phyloP scores from a whole-genome alignment of 2,113 vertebrate species.

The Coracopsis vasa region DNA sequence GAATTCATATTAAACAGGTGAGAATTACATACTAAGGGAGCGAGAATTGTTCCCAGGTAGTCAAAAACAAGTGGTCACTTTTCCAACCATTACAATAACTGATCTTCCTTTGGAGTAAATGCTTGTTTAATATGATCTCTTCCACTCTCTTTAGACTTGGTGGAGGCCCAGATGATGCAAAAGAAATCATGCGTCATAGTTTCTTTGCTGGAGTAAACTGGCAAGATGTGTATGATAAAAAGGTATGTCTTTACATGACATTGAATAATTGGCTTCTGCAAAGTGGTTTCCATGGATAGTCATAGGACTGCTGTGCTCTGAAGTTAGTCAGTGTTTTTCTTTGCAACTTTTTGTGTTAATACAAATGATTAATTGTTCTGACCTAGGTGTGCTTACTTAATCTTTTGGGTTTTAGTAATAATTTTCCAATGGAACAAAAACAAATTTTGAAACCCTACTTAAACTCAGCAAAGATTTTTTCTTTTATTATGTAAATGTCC shows the following conservation, averaged over 20 bases:
- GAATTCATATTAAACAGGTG: not conserved
- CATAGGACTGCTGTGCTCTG: not conserved
- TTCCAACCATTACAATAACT: not conserved
- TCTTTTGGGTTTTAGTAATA: not conserved
- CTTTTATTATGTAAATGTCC: not conserved
- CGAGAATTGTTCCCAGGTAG: not conserved
- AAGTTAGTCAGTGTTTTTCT: not conserved
- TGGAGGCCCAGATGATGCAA: conserved; percentile 94
- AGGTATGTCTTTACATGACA: conserved; percentile 77
- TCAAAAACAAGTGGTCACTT: not conserved
- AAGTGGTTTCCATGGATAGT: not conserved
- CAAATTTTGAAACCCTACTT: not conserved
- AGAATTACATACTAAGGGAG: not conserved
- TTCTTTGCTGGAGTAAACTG: conserved; percentile 94
- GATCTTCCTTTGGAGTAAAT: not conserved
- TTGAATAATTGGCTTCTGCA: not conserved
- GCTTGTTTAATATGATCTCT: not conserved
- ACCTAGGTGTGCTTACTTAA: not conserved
- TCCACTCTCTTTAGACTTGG: conserved; percentile 80
- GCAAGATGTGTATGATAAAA: conserved; percentile 98
- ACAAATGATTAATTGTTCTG: not conserved
- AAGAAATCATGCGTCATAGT: conserved; percentile 97
- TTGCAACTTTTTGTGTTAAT: not conserved
- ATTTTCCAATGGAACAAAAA: not conserved
- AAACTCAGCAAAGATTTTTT: not conserved